These are phyloP conservation scores for Tamias sibiricus DNA, from an alignment of 2,113 vertebrate genomes.

Conservation along the genomic window DNA sequence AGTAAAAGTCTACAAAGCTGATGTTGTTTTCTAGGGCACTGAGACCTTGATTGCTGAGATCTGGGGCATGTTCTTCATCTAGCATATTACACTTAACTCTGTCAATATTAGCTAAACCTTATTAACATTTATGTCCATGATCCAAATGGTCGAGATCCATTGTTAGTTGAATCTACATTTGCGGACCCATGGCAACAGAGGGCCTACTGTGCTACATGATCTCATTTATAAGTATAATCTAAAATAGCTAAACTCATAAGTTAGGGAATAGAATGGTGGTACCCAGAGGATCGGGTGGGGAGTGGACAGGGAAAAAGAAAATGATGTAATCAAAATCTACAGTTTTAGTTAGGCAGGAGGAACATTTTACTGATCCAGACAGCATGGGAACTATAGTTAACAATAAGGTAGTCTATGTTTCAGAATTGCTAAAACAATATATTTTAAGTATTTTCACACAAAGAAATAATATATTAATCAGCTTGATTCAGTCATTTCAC, in stretches of 20 bases:
- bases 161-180: background rate
- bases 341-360: background rate
- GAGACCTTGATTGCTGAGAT: background rate
- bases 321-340: background rate
- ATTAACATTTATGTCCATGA: background rate
- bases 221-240: background rate
- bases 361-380: background rate
- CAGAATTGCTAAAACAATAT: background rate
- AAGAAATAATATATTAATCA: background rate
- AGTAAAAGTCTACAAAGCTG: background rate
- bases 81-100: background rate
- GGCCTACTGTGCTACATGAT: background rate
- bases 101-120: background rate
- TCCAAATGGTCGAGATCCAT: background rate
- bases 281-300: too few relatives aligned
- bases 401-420: background rate
- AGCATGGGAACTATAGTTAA: background rate
- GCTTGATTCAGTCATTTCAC: background rate
- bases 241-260: background rate
- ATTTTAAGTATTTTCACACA: background rate
- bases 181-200: background rate
- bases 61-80: background rate
- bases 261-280: background rate
- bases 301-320: background rate
- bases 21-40: background rate